Conservation (phyloP, 1,140 invertebrate species). For the Fopius arisanus region DNA sequence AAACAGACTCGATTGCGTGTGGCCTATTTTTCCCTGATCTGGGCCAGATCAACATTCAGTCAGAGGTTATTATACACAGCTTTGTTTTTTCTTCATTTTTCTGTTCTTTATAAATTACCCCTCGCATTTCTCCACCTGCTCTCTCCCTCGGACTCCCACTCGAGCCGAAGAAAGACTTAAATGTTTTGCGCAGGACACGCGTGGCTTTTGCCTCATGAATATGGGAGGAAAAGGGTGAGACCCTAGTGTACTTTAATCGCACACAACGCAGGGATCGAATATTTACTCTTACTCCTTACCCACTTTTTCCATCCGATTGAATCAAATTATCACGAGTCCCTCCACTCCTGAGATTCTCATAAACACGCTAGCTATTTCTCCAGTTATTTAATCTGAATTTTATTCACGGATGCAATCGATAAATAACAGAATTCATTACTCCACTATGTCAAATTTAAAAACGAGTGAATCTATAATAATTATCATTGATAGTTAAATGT, state of each 20-base stretch:
- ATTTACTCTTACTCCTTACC: constrained; percentile 21
- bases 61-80: constrained; percentile 40
- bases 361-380: constrained; percentile 7
- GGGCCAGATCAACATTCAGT: constrained; percentile 50
- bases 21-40: constrained; percentile 52
- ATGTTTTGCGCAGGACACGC: constrained; percentile 16
- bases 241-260: constrained; percentile 22
- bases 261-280: constrained; percentile 33
- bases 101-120: constrained; percentile 9
- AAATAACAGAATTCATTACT: not conserved
- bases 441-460: not conserved
- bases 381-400: constrained; percentile 10
- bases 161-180: not conserved
- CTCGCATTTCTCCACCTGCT: constrained; percentile 4
- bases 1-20: constrained; percentile 48
- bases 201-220: constrained; percentile 34
- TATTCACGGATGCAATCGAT: not conserved
- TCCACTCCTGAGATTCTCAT: not conserved
- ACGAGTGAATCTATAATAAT: too few species aligned
- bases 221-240: constrained; percentile 9
- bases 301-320: not conserved
- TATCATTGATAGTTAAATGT: too few species aligned
- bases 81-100: constrained; percentile 26
- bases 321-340: not conserved
- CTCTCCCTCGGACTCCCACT: constrained; percentile 14